A percentile compares a stretch with the other conserved stretches of the same genome.
Evolutionary conservation across 2,113 vertebrate genomes (phyloP).

Genomic region (Antechinus stuartii): DNA sequence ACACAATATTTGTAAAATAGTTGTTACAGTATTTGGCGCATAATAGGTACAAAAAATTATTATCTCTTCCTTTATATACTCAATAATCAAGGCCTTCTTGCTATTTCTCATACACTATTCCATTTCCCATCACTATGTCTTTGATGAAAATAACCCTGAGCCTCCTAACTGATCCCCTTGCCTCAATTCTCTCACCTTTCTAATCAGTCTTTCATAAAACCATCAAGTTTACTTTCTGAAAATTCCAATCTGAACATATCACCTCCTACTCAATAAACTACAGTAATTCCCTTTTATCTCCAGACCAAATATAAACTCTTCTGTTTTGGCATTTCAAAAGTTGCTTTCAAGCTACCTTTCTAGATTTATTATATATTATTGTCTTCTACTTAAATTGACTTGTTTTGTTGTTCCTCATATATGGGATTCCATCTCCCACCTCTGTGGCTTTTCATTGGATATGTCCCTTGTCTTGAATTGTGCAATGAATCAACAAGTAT

Average conservation of each 20-base stretch:
- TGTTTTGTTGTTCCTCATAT: not conserved
- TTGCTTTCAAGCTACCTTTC: not conserved
- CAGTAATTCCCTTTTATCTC: not conserved
- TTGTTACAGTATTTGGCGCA: not conserved
- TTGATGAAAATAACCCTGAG: not conserved
- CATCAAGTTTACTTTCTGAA: not conserved
- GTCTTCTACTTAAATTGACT: not conserved
- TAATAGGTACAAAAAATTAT: not conserved
- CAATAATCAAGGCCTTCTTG: not conserved
- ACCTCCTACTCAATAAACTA: not conserved
- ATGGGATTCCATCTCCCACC: not conserved
- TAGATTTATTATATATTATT: not conserved
- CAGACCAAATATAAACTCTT: not conserved
- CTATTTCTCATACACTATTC: not conserved
- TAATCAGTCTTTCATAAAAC: not conserved
- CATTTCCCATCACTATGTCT: not conserved
- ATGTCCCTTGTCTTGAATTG: not conserved
- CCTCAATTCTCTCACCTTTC: not conserved
- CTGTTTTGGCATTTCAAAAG: not conserved
- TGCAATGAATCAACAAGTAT: not conserved
- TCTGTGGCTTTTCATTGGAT: not conserved
- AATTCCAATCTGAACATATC: not conserved
- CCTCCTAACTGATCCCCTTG: not conserved
- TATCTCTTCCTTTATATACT: not conserved
- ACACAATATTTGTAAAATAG: not conserved